These are phyloP conservation scores for Echinometra lucunter DNA, from an alignment of 53 echinoderm and acorn worm genomes.

Conservation along the genomic window DNA sequence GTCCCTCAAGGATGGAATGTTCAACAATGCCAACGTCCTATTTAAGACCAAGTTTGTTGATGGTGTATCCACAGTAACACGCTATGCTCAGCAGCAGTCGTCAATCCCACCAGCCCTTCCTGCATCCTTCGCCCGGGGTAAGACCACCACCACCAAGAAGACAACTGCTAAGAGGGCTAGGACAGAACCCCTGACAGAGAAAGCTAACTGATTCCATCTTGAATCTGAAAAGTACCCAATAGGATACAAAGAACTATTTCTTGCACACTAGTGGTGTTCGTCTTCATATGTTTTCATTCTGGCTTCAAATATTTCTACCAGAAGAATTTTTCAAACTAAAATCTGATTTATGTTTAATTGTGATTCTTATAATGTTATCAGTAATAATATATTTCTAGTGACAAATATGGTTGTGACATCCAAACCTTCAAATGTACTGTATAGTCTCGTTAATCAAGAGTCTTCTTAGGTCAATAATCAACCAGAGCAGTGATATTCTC, in stretches of 20 bases:
- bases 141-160: constrained; percentile 71
- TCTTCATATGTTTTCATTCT: not conserved
- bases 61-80: constrained; percentile 96
- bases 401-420: not conserved
- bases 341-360: not conserved
- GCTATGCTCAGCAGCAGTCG: constrained; percentile 90
- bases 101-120: constrained; percentile 40
- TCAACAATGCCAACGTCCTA: constrained; percentile 99
- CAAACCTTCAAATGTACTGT: not conserved
- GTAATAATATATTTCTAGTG: not conserved
- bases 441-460: not conserved
- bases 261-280: not conserved
- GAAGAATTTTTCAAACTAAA: not conserved
- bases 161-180: constrained; percentile 76
- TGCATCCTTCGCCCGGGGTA: constrained; percentile 4
- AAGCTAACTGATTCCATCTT: constrained; percentile 17
- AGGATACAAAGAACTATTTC: not conserved
- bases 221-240: no score
- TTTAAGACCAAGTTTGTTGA: constrained; percentile 99
- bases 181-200: constrained; percentile 72
- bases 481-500: not conserved
- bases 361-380: not conserved
- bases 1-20: constrained; percentile 99
- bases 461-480: not conserved
- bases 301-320: not conserved